phyloP scores from a whole-genome alignment of 53 echinoderm and acorn worm genomes.

The Glandiceps talaboti region DNA sequence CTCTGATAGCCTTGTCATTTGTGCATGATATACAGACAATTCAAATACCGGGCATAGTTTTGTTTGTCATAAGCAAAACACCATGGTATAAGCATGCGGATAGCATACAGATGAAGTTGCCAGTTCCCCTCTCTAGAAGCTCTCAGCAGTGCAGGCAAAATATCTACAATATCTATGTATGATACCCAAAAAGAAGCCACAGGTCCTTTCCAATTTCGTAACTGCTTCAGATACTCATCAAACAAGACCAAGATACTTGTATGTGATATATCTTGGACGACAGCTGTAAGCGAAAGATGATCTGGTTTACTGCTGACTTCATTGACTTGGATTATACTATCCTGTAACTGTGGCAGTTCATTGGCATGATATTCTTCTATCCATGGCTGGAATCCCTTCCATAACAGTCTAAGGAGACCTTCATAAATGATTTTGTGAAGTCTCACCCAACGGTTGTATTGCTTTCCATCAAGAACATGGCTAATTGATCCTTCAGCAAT shows the following conservation, averaged over 20 bases:
- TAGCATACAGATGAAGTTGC: slow-evolving; percentile 14
- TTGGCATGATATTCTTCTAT: neutral
- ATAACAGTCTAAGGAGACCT: slow-evolving; percentile 24
- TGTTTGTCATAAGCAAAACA: slow-evolving; percentile 26
- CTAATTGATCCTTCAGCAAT: slow-evolving; percentile 36
- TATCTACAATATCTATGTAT: slow-evolving; percentile 27
- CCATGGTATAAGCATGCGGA: slow-evolving; percentile 21
- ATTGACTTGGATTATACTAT: too few relatives aligned
- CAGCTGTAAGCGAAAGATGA: too few relatives aligned
- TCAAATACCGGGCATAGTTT: slow-evolving; percentile 25
- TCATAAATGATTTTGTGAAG: slow-evolving; percentile 44
- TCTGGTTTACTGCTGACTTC: too few relatives aligned
- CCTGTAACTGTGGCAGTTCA: neutral
- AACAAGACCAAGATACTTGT: slow-evolving; percentile 8
- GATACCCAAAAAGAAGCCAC: slow-evolving; percentile 25
- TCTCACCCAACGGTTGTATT: slow-evolving; percentile 38
- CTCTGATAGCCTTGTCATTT: neutral
- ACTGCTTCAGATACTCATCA: slow-evolving; percentile 5
- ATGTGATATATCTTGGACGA: neutral
- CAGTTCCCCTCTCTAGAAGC: slow-evolving; percentile 33
- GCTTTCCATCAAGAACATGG: slow-evolving; percentile 20
- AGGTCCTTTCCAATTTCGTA: slow-evolving; percentile 5
- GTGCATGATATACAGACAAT: neutral
- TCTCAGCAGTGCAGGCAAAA: slow-evolving; percentile 15
- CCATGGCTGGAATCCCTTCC: slow-evolving; percentile 34